Evolutionary conservation across 1,140 invertebrate species (phyloP).

Genomic region (Leptopilina clavipes): DNA sequence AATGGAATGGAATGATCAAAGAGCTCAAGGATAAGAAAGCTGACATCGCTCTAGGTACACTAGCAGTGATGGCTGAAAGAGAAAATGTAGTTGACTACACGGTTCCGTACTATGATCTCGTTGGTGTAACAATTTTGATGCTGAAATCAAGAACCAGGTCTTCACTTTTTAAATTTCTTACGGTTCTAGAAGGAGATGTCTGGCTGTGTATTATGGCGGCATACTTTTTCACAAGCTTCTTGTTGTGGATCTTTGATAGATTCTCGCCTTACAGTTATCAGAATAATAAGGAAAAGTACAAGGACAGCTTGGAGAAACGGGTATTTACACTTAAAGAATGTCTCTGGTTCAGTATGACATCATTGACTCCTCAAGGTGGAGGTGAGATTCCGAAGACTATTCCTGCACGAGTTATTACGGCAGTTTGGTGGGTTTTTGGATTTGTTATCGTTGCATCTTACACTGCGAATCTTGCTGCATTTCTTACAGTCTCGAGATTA

Average conservation of each 20-base stretch:
- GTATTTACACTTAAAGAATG: conserved; percentile 97
- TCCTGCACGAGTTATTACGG: conserved; percentile 92
- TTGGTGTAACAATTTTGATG: conserved; percentile 95
- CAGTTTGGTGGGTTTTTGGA: conserved; percentile 98
- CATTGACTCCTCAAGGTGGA: conserved; percentile 95
- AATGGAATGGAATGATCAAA: conserved; percentile 95
- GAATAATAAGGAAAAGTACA: conserved; percentile 95
- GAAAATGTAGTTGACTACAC: conserved; percentile 97
- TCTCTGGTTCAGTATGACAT: conserved; percentile 99
- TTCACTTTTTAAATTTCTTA: conserved; percentile 97
- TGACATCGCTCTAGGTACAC: conserved; percentile 90
- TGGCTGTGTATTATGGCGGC: conserved; percentile 97
- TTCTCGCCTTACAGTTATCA: conserved; percentile 98
- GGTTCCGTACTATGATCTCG: conserved; percentile 95
- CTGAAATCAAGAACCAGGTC: conserved; percentile 86
- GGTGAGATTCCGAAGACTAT: conserved; percentile 97
- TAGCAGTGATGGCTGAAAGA: conserved; percentile 95
- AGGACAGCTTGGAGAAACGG: conserved; percentile 94
- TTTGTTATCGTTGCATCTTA: conserved; percentile 99
- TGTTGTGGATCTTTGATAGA: conserved; percentile 97
- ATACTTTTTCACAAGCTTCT: conserved; percentile 94
- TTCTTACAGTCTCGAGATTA: conserved; percentile 92
- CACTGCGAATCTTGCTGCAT: conserved; percentile 96
- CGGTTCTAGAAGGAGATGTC: conserved; percentile 95
- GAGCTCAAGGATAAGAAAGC: conserved; percentile 93